phyloP scores from a whole-genome alignment of 1,140 invertebrate genomes.

The Conopomorpha cramerella region DNA sequence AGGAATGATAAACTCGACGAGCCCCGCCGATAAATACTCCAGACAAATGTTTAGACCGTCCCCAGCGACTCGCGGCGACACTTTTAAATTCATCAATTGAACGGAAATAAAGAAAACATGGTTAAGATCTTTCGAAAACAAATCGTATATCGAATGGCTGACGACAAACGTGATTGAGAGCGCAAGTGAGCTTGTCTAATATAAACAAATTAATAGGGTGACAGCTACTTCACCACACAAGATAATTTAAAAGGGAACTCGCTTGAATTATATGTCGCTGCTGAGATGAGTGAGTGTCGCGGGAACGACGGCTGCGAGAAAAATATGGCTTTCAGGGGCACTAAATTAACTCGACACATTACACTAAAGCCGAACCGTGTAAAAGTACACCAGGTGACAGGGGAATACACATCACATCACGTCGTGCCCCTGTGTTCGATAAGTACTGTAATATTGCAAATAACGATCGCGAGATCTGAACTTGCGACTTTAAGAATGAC shows the following conservation, averaged over 20 bases:
- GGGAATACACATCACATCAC: too few relatives aligned
- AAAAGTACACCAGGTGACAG: too few relatives aligned
- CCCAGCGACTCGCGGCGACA: constrained; percentile 52
- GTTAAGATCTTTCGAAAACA: constrained; percentile 58
- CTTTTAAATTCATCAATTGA: constrained; percentile 58
- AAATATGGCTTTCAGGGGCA: too few relatives aligned
- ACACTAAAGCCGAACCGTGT: too few relatives aligned
- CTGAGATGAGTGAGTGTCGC: too few relatives aligned
- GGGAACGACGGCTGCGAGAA: too few relatives aligned
- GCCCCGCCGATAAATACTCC: constrained; percentile 50
- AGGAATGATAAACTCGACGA: constrained; percentile 50
- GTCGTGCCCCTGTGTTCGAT: too few relatives aligned
- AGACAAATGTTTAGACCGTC: constrained; percentile 56
- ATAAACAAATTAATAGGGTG: constrained; percentile 60
- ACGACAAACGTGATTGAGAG: constrained; percentile 55
- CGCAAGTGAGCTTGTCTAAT: constrained; percentile 54
- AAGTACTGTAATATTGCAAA: too few relatives aligned
- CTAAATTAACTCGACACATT: too few relatives aligned
- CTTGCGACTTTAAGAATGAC: not conserved
- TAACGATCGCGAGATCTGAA: too few relatives aligned
- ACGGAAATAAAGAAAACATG: constrained; percentile 56
- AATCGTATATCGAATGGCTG: constrained; percentile 49
- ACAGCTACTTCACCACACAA: too few relatives aligned
- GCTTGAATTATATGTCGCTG: too few relatives aligned
- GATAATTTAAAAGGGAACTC: constrained; percentile 18